A percentile compares a stretch with the other conserved stretches of the same genome.
phyloP scores from a whole-genome alignment of 2,113 vertebrate species.

The Cisticola juncidis region DNA sequence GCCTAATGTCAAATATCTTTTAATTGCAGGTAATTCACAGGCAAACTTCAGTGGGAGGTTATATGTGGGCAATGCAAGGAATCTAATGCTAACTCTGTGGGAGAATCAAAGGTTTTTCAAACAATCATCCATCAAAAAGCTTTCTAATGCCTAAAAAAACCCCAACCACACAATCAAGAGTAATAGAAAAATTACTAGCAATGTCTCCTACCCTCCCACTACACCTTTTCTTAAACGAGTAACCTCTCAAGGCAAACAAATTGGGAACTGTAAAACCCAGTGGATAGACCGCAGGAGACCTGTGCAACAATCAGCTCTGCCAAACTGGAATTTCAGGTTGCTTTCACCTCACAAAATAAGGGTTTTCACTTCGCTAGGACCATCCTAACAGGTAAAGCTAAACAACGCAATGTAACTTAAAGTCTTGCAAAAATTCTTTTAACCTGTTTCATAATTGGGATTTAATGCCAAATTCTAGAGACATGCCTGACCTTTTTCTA shows the following conservation, averaged over 20 bases:
- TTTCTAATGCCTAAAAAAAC: not conserved
- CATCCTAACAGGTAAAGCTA: not conserved
- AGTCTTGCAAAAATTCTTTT: not conserved
- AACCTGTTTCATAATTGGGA: not conserved
- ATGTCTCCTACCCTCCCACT: not conserved
- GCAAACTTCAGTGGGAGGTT: not conserved
- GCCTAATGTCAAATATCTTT: not conserved
- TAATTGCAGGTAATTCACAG: not conserved
- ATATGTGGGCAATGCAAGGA: not conserved
- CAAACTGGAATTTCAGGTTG: slow-evolving; percentile 60
- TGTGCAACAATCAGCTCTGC: not conserved
- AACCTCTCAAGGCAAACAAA: slow-evolving; percentile 1
- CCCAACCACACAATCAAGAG: not conserved
- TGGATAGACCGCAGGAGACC: not conserved
- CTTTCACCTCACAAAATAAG: slow-evolving; percentile 3
- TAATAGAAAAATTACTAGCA: not conserved
- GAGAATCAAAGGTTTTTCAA: not conserved
- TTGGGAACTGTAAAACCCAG: not conserved
- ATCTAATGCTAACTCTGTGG: not conserved
- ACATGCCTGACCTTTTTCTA: not conserved
- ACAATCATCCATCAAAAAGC: not conserved
- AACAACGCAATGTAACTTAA: not conserved
- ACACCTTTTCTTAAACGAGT: not conserved
- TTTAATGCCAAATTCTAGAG: not conserved
- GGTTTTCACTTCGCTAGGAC: not conserved